Conservation (phyloP, 2,113 vertebrate species). For the Butorides virescens region DNA sequence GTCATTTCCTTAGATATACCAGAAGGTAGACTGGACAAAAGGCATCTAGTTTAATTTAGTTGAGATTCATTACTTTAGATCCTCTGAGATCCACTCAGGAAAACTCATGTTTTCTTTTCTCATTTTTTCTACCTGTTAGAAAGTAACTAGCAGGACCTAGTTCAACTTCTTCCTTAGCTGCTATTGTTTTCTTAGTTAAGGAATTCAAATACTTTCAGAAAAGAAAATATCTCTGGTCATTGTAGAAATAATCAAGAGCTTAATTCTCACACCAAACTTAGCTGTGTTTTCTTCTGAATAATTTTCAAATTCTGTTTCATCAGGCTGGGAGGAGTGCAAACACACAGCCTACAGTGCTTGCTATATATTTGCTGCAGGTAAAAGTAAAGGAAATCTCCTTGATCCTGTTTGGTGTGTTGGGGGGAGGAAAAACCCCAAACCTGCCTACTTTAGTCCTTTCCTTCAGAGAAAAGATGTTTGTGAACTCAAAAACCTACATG, state of each 20-base stretch:
- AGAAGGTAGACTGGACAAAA: background rate
- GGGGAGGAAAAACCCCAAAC: rapidly evolving
- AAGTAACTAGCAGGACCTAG: background rate
- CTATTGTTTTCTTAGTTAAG: background rate
- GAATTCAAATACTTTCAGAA: background rate
- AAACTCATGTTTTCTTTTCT: background rate
- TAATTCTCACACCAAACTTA: background rate
- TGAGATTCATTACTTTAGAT: background rate
- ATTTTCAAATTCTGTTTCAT: background rate
- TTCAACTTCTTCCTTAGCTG: background rate
- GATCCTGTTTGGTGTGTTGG: background rate
- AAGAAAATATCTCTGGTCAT: background rate
- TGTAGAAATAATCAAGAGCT: background rate
- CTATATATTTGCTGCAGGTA: background rate
- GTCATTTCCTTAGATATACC: background rate
- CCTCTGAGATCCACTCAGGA: background rate
- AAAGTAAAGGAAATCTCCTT: background rate
- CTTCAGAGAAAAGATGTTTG: background rate
- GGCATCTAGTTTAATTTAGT: background rate
- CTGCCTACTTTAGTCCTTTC: background rate
- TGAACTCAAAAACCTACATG: background rate
- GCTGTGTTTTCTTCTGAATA: background rate
- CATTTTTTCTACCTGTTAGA: background rate
- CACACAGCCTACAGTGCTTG: background rate
- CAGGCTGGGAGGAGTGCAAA: background rate